Conservation (phyloP, 2,113 vertebrate species). For the Anolis sagrei region DNA sequence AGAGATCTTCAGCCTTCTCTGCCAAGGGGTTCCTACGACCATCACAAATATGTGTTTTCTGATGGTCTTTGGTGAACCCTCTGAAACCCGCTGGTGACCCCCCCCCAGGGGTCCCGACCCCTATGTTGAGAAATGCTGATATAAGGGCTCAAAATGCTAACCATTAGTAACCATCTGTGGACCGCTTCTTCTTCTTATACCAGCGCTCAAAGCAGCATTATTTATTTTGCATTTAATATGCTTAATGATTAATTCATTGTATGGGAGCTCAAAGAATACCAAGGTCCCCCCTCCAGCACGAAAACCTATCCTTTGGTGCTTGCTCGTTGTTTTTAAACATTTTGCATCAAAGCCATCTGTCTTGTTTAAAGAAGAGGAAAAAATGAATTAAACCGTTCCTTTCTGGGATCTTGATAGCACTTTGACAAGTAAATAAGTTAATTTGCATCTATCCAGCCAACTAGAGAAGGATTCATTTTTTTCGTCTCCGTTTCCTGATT, state of each 20-base stretch:
- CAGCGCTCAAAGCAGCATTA: constrained; percentile 63
- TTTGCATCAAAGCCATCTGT: constrained; percentile 75
- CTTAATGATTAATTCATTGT: constrained; percentile 82
- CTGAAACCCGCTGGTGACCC: too few relatives aligned
- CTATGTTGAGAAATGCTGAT: too few relatives aligned
- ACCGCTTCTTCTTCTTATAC: constrained; percentile 25
- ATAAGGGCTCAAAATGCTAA: constrained; percentile 11
- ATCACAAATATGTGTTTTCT: too few relatives aligned
- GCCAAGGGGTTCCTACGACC: too few relatives aligned
- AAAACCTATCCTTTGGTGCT: constrained; percentile 56
- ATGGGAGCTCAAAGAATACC: constrained; percentile 66
- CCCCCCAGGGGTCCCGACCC: too few relatives aligned
- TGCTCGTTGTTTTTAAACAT: constrained; percentile 73
- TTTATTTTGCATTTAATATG: constrained; percentile 70
- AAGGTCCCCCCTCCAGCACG: constrained; percentile 56
- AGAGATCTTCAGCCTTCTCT: too few relatives aligned
- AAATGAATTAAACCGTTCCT: constrained; percentile 50
- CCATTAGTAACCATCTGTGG: constrained; percentile 62
- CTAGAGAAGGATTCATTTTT: constrained; percentile 55
- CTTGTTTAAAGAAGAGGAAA: constrained; percentile 49
- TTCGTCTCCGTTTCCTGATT: not conserved
- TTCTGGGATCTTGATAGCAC: constrained; percentile 66
- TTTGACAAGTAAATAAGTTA: constrained; percentile 77
- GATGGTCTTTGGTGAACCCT: too few relatives aligned
- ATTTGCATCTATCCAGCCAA: constrained; percentile 75